phyloP scores from a whole-genome alignment of 2,797 vertebrate genomes.

The Antrozous pallidus region DNA sequence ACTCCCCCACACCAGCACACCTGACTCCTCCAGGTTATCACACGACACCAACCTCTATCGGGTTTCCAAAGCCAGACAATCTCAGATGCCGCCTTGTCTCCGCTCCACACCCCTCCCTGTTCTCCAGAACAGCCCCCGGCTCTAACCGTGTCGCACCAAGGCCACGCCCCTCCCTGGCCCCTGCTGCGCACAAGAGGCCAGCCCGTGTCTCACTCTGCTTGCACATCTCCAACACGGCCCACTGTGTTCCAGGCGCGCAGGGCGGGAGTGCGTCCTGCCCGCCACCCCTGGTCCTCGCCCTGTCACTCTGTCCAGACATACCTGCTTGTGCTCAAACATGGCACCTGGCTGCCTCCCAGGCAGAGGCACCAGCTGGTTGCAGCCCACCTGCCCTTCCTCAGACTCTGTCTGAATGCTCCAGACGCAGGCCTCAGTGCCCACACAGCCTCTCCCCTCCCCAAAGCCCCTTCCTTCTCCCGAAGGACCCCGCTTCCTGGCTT shows the following conservation, averaged over 20 bases:
- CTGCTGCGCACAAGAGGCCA: not conserved
- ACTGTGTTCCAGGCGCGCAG: not conserved
- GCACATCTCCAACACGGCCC: fast-evolving
- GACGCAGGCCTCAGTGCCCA: not conserved
- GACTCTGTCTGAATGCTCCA: not conserved
- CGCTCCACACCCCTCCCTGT: no score
- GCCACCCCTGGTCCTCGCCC: not conserved
- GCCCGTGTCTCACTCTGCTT: fast-evolving
- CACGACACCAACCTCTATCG: fast-evolving
- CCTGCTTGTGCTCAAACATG: not conserved
- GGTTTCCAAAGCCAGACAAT: not conserved
- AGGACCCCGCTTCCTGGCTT: not conserved
- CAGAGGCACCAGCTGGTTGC: no score
- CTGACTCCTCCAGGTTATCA: no score
- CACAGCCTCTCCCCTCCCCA: not conserved
- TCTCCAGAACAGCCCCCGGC: not conserved
- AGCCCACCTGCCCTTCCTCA: not conserved
- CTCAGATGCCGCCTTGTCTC: fast-evolving
- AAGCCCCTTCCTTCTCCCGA: not conserved
- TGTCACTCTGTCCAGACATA: not conserved
- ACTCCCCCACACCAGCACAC: fast-evolving
- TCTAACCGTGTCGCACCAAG: fast-evolving
- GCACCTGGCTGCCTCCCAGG: not conserved
- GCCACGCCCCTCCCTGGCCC: not conserved
- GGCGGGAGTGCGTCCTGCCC: not conserved